Base-by-base conservation (phyloP, 2,113 vertebrate species). In the Rhynchomys soricoides region DNA sequence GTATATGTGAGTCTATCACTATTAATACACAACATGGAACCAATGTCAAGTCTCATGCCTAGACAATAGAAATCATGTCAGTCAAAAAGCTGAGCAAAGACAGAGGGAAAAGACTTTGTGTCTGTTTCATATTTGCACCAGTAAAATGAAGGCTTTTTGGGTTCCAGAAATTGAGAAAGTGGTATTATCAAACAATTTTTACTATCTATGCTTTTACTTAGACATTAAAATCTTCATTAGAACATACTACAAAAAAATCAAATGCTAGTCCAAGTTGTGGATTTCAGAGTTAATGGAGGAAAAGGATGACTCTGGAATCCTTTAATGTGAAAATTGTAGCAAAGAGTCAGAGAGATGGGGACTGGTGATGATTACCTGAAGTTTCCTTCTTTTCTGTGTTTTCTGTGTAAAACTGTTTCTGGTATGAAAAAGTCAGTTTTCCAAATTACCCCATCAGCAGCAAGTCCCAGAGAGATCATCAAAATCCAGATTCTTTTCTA, bases 371-470 rank as follows among this genome's bases (percentile, higher is more conserved):
- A 95, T 0, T 90, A 13, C 86, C 75, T 10, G 64, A 77, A 57
- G 50, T 91, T 83, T 13, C 34, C 7, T 31, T 64, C 75, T 96
- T 86, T 88, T 21, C 4, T 22, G 12, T 8, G 71, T 89, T 95
- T 94, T 96, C 70, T 88, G 22, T 64, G 57, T 77, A 95, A 62
- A 70, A 94, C 48, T 78, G 21, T 94, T 96, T 95, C 95, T 92
- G 52, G 81, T 91, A 19, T 10, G 21, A 73, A 91, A 85, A 87
- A 86, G 77, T 79, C 59, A 59, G 34, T 94, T 95, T 95, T 97
- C 93, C n/a, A 93, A 95, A 95, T 96, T 95, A 96, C 85, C 95
- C 71, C 64, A 94, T 90, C 90, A 96, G 62, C 90, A 97, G 87
- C n/a, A 95, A 95, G 94, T 92, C 92, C 92, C 93, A 93, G 34